Evolutionary conservation across 1,140 invertebrate genomes (phyloP).

Genomic region (Cepaea nemoralis): DNA sequence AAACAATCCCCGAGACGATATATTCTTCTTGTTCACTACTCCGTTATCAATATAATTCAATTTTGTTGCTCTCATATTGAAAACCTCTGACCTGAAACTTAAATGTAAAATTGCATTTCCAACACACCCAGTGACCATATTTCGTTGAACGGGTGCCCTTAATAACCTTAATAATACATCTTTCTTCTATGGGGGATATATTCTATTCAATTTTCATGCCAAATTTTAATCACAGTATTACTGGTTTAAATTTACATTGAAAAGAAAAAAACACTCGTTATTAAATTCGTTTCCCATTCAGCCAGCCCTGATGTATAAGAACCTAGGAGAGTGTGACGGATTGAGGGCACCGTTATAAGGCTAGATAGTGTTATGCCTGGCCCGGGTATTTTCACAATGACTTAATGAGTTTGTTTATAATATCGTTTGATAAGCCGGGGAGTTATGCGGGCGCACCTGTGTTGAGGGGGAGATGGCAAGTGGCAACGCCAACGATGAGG

Average conservation of each 20-base stretch:
- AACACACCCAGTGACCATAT: not conserved
- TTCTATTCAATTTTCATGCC: not conserved
- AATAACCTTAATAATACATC: not conserved
- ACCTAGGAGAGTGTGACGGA: not conserved
- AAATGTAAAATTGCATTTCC: not conserved
- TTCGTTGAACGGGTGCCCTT: not conserved
- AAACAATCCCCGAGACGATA: too few relatives aligned
- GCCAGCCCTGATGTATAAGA: too few relatives aligned
- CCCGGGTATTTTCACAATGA: not conserved
- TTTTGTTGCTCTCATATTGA: not conserved
- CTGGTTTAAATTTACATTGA: not conserved
- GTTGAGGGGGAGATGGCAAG: too few relatives aligned
- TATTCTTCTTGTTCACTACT: not conserved
- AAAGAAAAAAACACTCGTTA: conserved; percentile 4
- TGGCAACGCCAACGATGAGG: too few relatives aligned
- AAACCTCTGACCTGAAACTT: not conserved
- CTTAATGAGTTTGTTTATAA: not conserved
- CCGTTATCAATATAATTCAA: not conserved
- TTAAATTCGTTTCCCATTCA: not conserved
- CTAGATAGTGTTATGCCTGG: not conserved
- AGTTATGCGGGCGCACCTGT: too few relatives aligned
- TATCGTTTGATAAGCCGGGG: too few relatives aligned
- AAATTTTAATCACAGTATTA: not conserved
- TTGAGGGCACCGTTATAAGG: not conserved
- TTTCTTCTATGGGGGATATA: not conserved